phyloP scores from a whole-genome alignment of 2,888 invertebrate genomes.

The Ormyrus pomaceus region DNA sequence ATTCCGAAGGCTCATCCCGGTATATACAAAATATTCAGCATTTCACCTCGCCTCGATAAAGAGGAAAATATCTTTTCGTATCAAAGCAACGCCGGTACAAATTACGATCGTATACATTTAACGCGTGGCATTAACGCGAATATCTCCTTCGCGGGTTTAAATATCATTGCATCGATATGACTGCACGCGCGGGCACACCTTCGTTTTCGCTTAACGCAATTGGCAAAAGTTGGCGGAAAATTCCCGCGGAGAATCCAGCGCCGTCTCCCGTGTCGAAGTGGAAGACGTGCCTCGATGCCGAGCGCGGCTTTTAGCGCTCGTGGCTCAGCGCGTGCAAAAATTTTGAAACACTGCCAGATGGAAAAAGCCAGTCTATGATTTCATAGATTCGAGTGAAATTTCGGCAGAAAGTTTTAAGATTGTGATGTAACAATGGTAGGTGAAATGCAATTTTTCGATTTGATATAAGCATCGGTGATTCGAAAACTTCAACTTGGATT shows the following conservation, averaged over 20 bases:
- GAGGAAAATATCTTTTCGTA: not conserved
- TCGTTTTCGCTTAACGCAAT: not conserved
- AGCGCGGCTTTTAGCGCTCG: too few species aligned
- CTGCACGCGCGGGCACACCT: slow-evolving; percentile 9
- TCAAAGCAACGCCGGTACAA: not conserved
- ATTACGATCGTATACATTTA: not conserved
- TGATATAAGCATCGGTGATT: too few species aligned
- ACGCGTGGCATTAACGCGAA: not conserved
- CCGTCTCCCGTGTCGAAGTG: not conserved
- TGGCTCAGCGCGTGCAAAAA: not conserved
- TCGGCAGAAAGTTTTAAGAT: not conserved
- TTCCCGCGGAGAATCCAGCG: not conserved
- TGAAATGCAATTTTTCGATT: not conserved
- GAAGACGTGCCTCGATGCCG: too few species aligned
- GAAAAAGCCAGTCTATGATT: too few species aligned
- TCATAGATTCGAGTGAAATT: too few species aligned
- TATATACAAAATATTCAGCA: not conserved
- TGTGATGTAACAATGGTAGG: not conserved
- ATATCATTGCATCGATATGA: slow-evolving; percentile 1
- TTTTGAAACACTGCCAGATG: not conserved
- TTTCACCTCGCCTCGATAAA: not conserved
- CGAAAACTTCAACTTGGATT: too few species aligned
- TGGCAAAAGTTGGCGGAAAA: slow-evolving; percentile 13
- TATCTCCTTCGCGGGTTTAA: not conserved
- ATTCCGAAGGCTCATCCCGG: not conserved